These are phyloP conservation scores for Melinaea marsaeus DNA, from an alignment of 2,888 invertebrate genomes.

Conservation along the genomic window DNA sequence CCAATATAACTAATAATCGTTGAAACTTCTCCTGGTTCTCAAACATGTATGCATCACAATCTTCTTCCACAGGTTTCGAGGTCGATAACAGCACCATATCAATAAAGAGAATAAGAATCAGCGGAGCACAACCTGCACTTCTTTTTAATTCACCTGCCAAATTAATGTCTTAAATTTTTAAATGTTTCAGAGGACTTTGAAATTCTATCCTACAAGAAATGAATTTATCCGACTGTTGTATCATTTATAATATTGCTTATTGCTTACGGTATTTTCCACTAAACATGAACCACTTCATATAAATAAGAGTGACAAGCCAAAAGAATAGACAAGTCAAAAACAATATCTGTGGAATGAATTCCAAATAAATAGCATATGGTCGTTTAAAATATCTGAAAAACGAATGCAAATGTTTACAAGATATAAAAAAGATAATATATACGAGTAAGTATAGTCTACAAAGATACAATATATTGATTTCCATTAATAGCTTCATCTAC, in stretches of 20 bases:
- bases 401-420: background rate
- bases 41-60: constrained; percentile 79
- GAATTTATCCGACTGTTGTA: background rate
- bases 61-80: constrained; percentile 40
- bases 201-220: background rate
- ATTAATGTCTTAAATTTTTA: background rate
- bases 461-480: too few relatives aligned
- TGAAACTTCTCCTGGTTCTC: constrained; percentile 75
- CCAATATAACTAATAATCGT: constrained; percentile 73
- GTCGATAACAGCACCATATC: constrained; percentile 82
- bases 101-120: constrained; percentile 86
- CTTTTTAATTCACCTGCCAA: constrained; percentile 40
- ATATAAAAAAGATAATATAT: too few relatives aligned
- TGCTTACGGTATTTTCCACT: constrained; percentile 46
- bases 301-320: constrained; percentile 91
- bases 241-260: constrained; percentile 23
- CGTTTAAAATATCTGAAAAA: constrained; percentile 78
- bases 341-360: constrained; percentile 94
- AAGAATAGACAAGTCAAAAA: constrained; percentile 91
- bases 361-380: constrained; percentile 80
- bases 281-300: constrained; percentile 90
- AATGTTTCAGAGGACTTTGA: too few relatives aligned
- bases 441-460: too few relatives aligned
- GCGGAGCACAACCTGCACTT: constrained; percentile 81
- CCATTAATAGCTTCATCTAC: constrained; percentile 38